phyloP scores from a whole-genome alignment of 2,888 invertebrate species.

The Drosophila aldrichi region DNA sequence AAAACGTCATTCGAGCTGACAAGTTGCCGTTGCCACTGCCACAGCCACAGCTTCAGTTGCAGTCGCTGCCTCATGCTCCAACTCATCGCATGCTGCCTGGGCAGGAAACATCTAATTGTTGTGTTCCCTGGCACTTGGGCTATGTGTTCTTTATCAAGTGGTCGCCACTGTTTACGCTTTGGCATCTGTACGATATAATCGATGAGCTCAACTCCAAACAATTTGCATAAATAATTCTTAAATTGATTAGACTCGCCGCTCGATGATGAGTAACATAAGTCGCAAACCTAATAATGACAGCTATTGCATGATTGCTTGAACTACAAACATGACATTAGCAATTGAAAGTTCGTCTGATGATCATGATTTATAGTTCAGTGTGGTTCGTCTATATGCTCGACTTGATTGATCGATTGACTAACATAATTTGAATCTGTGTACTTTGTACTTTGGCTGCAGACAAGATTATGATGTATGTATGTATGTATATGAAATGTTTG shows the following conservation, averaged over 20 bases:
- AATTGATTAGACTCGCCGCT: conserved; percentile 41
- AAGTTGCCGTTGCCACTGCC: conserved; percentile 69
- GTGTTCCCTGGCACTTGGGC: conserved; percentile 44
- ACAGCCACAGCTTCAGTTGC: conserved; percentile 10
- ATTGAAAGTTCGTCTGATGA: neutral
- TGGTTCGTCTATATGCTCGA: no score
- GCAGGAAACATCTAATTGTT: conserved; percentile 72
- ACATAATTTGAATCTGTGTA: neutral
- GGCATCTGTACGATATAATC: conserved; percentile 57
- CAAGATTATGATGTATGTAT: neutral
- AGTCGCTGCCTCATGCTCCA: neutral
- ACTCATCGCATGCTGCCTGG: conserved; percentile 14
- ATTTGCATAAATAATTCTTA: conserved; percentile 67
- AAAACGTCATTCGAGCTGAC: conserved; percentile 82
- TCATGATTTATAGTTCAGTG: neutral
- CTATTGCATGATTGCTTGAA: conserved; percentile 10
- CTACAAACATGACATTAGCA: neutral
- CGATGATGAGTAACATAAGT: conserved; percentile 5
- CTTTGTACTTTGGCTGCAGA: no score
- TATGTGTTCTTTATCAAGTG: conserved; percentile 43
- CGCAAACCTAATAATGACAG: conserved; percentile 33
- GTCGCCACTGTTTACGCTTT: conserved; percentile 47
- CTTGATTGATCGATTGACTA: neutral
- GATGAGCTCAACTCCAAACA: conserved; percentile 65
- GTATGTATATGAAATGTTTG: neutral